A percentile compares a stretch with the other conserved stretches of the same genome.
phyloP scores from a whole-genome alignment of 2,797 vertebrate genomes.

The Brachyalestes nurse region DNA sequence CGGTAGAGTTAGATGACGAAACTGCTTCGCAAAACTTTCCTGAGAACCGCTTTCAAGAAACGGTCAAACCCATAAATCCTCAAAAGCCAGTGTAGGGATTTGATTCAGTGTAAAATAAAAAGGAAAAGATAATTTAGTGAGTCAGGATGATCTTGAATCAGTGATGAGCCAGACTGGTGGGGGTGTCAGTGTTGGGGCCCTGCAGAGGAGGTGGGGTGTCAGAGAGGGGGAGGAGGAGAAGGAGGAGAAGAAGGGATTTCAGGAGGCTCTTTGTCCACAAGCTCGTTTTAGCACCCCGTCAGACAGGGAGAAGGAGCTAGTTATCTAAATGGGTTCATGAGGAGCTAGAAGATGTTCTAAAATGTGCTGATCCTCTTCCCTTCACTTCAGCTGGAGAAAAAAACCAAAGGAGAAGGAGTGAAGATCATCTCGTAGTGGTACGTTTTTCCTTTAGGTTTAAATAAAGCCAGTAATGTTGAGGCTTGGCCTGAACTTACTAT shows the following conservation, averaged over 20 bases:
- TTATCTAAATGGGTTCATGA: constrained; percentile 62
- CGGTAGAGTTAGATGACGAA: no score
- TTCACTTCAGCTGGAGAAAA: background rate
- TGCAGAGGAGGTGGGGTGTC: constrained; percentile 58
- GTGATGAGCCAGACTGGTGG: background rate
- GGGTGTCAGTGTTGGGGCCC: constrained; percentile 32
- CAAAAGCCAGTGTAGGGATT: no score
- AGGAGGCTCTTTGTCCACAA: constrained; percentile 79
- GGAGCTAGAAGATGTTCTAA: constrained; percentile 26
- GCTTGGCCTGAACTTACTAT: no score
- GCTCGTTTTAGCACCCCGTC: constrained; percentile 61
- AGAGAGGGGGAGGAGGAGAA: constrained; percentile 64
- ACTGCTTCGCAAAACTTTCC: no score
- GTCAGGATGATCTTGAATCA: background rate
- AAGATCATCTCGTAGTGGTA: constrained; percentile 45
- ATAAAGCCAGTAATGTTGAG: no score
- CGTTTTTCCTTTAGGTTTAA: background rate
- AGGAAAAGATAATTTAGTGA: background rate
- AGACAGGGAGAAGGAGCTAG: constrained; percentile 49
- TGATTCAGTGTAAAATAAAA: no score
- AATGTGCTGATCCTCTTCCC: constrained; percentile 8
- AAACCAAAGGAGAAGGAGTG: constrained; percentile 33
- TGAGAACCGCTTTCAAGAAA: no score
- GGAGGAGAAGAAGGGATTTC: constrained; percentile 67
- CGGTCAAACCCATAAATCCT: no score